phyloP scores from a whole-genome alignment of 2,888 invertebrate species.

The Hemithea aestivaria region DNA sequence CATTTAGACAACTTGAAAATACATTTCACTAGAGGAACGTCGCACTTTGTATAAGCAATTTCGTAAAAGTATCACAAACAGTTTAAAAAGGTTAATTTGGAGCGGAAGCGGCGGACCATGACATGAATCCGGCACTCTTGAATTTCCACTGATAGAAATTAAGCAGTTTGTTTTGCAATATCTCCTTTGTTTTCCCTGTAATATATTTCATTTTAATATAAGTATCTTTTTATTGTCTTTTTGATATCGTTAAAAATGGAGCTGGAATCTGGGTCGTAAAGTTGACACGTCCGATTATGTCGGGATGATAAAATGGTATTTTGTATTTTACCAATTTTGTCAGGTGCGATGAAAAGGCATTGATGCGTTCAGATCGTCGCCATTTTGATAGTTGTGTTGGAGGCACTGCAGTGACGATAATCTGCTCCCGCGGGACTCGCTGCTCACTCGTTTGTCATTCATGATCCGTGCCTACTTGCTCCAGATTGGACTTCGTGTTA shows the following conservation, averaged over 20 bases:
- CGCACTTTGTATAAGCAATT: constrained; percentile 20
- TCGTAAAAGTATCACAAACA: constrained; percentile 23
- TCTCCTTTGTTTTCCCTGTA: constrained; percentile 1
- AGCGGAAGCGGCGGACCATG: constrained; percentile 24
- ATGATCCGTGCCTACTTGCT: not conserved
- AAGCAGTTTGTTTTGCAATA: constrained; percentile 16
- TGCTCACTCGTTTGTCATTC: constrained; percentile 15
- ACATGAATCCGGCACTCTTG: constrained; percentile 22
- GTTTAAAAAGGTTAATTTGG: constrained; percentile 31
- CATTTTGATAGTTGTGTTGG: not conserved
- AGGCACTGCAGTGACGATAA: constrained; percentile 20
- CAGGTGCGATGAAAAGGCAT: not conserved
- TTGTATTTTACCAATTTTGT: not conserved
- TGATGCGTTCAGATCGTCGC: constrained; percentile 3
- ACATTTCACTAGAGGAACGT: constrained; percentile 18
- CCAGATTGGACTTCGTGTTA: not conserved
- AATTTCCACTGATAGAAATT: constrained; percentile 21
- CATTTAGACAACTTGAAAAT: constrained; percentile 17
- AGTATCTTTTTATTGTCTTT: too few species aligned
- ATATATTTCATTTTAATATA: too few species aligned
- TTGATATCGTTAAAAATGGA: too few species aligned
- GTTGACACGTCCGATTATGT: too few species aligned
- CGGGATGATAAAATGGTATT: too few species aligned
- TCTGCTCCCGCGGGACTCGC: constrained; percentile 30
- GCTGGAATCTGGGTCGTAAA: too few species aligned